Evolutionary conservation across 2,888 invertebrate genomes (phyloP), one percentile per base, ranked within the genome.

Genomic region (Oxycera nigricornis): DNA sequence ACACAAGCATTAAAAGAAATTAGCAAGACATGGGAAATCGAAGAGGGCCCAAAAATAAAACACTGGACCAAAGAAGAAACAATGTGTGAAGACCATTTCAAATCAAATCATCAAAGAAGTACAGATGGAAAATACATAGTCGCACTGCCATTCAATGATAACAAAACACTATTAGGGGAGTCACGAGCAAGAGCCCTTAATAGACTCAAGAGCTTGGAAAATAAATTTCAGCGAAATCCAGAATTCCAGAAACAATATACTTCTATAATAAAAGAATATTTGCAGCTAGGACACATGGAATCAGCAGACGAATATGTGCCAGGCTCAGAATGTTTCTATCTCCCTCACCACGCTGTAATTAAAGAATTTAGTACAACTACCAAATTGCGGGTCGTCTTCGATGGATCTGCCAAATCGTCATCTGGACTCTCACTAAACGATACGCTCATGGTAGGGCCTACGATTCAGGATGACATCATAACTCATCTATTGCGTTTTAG

Each of bases 271-370:
- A 57, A 67, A 17, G 77, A 80, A 75, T 80, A 79, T 65, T 11
- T 70, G 22, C n/a, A 31, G 9, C 46, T 80, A 31, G 76, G 76
- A 2, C 79, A 80, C 68, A 80, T 80, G 80, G 30, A 28, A 7
- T 9, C 4, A 28, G 31, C 17, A 20, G 35, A 28, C 7, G 14
- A 28, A 62, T 11, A 28, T 11, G 6, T 17, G 14, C 3, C 20
- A 2, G 31, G 7, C 4, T n/a, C n/a, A n/a, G n/a, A n/a, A n/a
- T n/a, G n/a, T n/a, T n/a, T n/a, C n/a, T n/a, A n/a, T n/a, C n/a
- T n/a, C n/a, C n/a, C 62, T 62, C 28, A 62, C 30, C 31, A 62
- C 30, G 30, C 62, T 2, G 62, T 26, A 6, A 30, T 62, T 14
- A 31, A 28, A 20, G 22, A 59, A 59, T 59, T 26, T 14, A 59